A percentile compares a stretch with the other conserved stretches of the same genome.
phyloP scores from a whole-genome alignment of 2,113 vertebrate species.

The Microcebus lehilahytsara region DNA sequence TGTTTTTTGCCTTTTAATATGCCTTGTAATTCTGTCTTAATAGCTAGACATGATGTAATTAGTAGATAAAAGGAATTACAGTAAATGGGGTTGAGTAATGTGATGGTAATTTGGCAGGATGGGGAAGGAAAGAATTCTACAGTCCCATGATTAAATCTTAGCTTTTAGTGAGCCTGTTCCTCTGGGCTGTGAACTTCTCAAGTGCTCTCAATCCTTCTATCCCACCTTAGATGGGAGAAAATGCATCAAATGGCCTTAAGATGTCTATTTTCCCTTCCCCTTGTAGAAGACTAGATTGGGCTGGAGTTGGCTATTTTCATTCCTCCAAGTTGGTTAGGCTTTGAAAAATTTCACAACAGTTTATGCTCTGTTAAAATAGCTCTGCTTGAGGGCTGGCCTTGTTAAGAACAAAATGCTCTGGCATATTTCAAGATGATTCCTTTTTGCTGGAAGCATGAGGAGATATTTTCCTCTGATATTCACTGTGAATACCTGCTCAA shows the following conservation, averaged over 20 bases:
- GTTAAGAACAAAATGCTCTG: not conserved
- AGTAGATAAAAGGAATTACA: not conserved
- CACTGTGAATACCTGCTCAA: not conserved
- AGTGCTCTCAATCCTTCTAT: not conserved
- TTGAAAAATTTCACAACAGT: not conserved
- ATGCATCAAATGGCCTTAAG: not conserved
- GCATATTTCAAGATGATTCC: not conserved
- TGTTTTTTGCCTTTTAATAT: not conserved
- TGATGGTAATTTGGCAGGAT: too few species aligned
- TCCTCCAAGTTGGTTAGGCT: too few species aligned
- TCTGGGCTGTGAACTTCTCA: not conserved
- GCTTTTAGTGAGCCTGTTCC: not conserved
- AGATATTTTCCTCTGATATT: not conserved
- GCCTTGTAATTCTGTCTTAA: not conserved
- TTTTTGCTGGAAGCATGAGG: not conserved
- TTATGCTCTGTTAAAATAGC: not conserved
- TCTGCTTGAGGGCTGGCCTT: not conserved
- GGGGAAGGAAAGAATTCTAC: too few species aligned
- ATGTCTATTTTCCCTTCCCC: too few species aligned
- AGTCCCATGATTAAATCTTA: not conserved
- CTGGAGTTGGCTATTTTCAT: not conserved
- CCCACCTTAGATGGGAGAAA: not conserved
- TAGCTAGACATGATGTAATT: not conserved
- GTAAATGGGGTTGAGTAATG: not conserved
- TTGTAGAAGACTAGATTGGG: not conserved